A percentile compares a stretch with the other conserved stretches of the same genome.
Evolutionary conservation across 2,888 invertebrate species (phyloP).

Genomic region (Allophyes oxyacanthae): DNA sequence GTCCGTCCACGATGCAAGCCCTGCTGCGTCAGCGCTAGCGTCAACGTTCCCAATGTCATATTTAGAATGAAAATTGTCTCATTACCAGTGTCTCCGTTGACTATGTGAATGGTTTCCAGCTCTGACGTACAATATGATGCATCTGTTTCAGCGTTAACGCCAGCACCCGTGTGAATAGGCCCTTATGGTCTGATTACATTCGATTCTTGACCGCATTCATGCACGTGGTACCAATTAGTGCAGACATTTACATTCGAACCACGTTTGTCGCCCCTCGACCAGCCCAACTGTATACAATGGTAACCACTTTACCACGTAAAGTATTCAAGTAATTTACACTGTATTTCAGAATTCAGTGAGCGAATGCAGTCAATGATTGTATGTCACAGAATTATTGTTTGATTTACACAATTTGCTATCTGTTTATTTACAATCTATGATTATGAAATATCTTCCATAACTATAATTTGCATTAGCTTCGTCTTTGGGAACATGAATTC

Average conservation of each 20-base stretch:
- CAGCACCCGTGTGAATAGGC: too few relatives aligned
- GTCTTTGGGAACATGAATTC: background rate
- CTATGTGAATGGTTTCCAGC: too few relatives aligned
- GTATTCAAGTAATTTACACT: background rate
- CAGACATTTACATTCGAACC: conserved; percentile 10
- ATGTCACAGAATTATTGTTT: conserved; percentile 1
- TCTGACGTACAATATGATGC: too few relatives aligned
- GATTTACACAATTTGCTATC: background rate
- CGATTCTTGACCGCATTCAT: background rate
- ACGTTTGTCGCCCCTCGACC: background rate
- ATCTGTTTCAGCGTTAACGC: too few relatives aligned
- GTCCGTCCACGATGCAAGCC: too few relatives aligned
- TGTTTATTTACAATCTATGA: background rate
- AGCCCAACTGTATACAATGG: background rate
- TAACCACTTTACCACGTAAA: background rate
- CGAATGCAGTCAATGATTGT: background rate
- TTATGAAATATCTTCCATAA: background rate
- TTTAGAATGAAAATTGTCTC: too few relatives aligned
- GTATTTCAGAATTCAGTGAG: conserved; percentile 1
- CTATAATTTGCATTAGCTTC: background rate
- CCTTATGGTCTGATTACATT: background rate
- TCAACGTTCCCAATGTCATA: too few relatives aligned
- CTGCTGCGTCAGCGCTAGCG: too few relatives aligned
- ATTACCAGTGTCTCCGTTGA: too few relatives aligned
- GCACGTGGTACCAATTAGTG: background rate